Evolutionary conservation across 2,888 invertebrate genomes (phyloP), one percentile per base, ranked within the genome.

Genomic region (Xanthorhoe designata): DNA sequence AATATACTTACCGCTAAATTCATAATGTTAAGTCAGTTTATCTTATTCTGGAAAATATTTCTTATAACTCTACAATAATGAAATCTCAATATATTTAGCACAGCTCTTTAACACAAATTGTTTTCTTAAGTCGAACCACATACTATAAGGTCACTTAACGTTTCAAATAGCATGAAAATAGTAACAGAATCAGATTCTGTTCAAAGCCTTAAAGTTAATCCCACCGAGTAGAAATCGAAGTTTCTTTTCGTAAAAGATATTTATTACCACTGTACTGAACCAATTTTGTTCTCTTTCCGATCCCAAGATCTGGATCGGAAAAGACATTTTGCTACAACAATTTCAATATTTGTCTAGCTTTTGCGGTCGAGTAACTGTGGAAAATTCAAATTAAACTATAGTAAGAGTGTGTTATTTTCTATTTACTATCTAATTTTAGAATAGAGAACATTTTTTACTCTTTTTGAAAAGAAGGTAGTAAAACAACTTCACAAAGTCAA

Each of bases 221-320:
- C 19, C 10, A 50, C 19, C 10, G 19, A 50, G 50, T 50, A 10
- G 50, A 13, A 19, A 50, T 45, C 45, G 45, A 47, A 47, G 47
- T 47, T 47, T 47, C 47, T 17, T 47, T 47, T 47, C 47, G 19
- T 19, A 56, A 45, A 45, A 45, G 60, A 59, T 66, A 66, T 75
- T 68, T 70, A 61, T 69, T 67, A 61, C 54, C 61, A 50, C 50
- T 17, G 60, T 51, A 59, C 32, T 19, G 67, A 50, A 24, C 54
- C 69, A 65, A 71, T 72, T 65, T 54, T 49, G 56, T 57, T 66
- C 58, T 56, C 57, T 55, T 57, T 66, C 58, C 54, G 55, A 61
- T 59, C 51, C 67, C 61, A 59, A 51, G 61, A 62, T 52, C 18
- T 64, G 61, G 68, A 72, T 74, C 65, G 67, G 61, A 71, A 74